These are phyloP conservation scores for Takifugu rubripes DNA, from an alignment of 2,797 vertebrate species.

Conservation along the genomic window DNA sequence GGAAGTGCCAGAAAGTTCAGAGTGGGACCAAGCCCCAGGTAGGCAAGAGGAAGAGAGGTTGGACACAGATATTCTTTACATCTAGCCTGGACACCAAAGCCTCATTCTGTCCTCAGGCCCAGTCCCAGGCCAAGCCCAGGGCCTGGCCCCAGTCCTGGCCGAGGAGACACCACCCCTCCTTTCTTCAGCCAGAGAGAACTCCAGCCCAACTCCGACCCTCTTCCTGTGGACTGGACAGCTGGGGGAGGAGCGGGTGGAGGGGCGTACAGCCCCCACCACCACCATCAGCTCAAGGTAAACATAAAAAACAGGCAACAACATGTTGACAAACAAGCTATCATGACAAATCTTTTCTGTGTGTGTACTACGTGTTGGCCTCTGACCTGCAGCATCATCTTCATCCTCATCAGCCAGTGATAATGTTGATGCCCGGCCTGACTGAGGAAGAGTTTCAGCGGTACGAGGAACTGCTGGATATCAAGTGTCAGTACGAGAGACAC, in stretches of 20 bases:
- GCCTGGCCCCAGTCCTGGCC: slow-evolving; percentile 36
- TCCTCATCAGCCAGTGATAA: slow-evolving; percentile 28
- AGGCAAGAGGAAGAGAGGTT: not conserved
- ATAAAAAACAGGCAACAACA: too few relatives aligned
- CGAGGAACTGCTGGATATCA: slow-evolving; percentile 80
- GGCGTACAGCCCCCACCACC: slow-evolving; percentile 41
- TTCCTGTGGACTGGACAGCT: slow-evolving; percentile 56
- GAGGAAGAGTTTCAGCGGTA: slow-evolving; percentile 81
- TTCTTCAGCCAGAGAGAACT: slow-evolving; percentile 73
- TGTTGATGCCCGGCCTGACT: slow-evolving; percentile 78
- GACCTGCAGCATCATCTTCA: slow-evolving; percentile 33
- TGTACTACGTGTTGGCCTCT: slow-evolving; percentile 7
- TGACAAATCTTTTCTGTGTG: not conserved
- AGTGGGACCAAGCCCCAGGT: slow-evolving; percentile 61
- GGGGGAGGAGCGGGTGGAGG: slow-evolving; percentile 58
- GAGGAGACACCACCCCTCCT: slow-evolving; percentile 37
- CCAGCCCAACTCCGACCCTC: slow-evolving; percentile 78
- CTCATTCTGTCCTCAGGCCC: slow-evolving; percentile 22
- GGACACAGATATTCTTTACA: not conserved
- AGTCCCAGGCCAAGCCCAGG: slow-evolving; percentile 45
- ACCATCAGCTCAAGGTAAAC: slow-evolving; percentile 41
- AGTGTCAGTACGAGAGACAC: slow-evolving; percentile 78
- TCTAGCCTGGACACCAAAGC: not conserved
- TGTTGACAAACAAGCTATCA: too few relatives aligned
- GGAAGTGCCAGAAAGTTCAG: slow-evolving; percentile 76